Base-by-base conservation (phyloP, 2,888 invertebrate species). In the Stenotaenia linearis region DNA sequence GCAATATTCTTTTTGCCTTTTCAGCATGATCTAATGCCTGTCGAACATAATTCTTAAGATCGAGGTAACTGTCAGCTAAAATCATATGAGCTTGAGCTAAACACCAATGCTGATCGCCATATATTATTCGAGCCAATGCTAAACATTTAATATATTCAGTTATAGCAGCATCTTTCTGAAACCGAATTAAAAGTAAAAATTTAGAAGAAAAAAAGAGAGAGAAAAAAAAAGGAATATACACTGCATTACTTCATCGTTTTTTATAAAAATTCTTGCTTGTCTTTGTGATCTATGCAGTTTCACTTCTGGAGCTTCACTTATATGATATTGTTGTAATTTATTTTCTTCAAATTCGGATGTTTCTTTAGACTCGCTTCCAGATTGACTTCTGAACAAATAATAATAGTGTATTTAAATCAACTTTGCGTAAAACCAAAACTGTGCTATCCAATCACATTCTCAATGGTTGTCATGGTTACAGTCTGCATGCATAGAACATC, bases 1-100 rank as follows among this genome's bases (percentile, higher is more conserved):
- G 18, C n/a, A 56, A 18, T n/a, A 56, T 56, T 21, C 21, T 56
- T 56, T 56, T 21, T 21, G 56, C 56, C 5, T 5, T 23, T 56
- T 56, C 56, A 23, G 21, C 56, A 21, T 56, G 56, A 6, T 56
- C 56, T 23, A 56, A 23, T 10, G 56, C 56, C 23, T 56, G 56
- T 9, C 1, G 21, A 23, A 56, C 23, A 0, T 2, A 56, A 23
- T 56, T 56, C 28, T 25, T 75, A 10, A 75, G 28, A 25, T 75
- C 75, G 15, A 77, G 12, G n/a, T 77, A 77, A 40, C 15, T 35
- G 35, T 77, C 77, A 18, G 77, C 77, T 18, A 77, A 77, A 35
- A 35, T 25, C 23, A 77, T 40, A 12, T 77, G 37, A 7, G 77
- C 77, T 40, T 77, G 37, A n/a, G 77, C 77, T 18, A 77, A 25